phyloP scores from a whole-genome alignment of 2,888 invertebrate species.

The Zaprionus obscuricornis region DNA sequence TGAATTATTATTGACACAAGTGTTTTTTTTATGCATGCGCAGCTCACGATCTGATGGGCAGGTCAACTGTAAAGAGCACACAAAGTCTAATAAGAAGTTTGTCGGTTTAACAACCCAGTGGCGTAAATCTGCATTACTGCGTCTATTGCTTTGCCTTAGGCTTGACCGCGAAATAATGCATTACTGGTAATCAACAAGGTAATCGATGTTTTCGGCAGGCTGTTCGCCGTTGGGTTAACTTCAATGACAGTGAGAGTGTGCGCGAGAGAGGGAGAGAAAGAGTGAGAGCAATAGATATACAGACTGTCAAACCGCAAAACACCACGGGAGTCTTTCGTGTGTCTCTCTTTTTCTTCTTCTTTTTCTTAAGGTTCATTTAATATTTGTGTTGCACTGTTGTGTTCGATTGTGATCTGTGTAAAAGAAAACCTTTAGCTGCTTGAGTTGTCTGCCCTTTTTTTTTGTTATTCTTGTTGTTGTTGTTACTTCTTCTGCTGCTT shows the following conservation, averaged over 20 bases:
- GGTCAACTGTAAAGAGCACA: constrained; percentile 49
- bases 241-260: no score
- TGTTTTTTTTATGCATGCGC: constrained; percentile 45
- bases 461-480: not conserved
- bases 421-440: constrained; percentile 57
- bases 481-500: not conserved
- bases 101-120: no score
- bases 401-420: constrained; percentile 66
- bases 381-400: constrained; percentile 56
- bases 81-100: constrained; percentile 11
- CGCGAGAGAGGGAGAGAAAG: no score
- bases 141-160: no score
- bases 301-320: constrained; percentile 59
- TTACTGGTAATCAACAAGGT: no score
- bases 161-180: no score
- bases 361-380: constrained; percentile 57
- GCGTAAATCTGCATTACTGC: no score
- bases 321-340: constrained; percentile 68
- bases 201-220: no score
- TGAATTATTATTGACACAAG: constrained; percentile 58
- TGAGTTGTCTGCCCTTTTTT: constrained; percentile 27
- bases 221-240: no score
- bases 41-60: constrained; percentile 46
- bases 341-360: no score
- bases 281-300: constrained; percentile 1